Base-by-base conservation (phyloP, 1,140 invertebrate genomes). In the Holcopasites calliopsidis region DNA sequence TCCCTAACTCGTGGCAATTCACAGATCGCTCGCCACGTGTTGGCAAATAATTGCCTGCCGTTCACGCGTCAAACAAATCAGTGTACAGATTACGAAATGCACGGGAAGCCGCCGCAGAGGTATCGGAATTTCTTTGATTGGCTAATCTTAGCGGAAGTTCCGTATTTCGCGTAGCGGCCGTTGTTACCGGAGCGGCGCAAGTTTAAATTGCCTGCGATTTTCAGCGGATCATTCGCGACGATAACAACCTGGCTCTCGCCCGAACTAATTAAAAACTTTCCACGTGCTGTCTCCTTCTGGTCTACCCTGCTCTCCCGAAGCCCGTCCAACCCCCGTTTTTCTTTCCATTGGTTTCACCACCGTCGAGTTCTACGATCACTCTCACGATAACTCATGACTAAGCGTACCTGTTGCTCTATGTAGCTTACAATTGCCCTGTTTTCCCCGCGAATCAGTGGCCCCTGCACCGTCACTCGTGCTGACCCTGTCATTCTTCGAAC, bases 181-280 rank as follows among this genome's bases (percentile, higher is more conserved):
- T n/a, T 69, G 79, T 55, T 58, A 40, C 76, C 54, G n/a, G 33
- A 33, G 52, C 54, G 50, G 31, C 58, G 52, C 52, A 82, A 82
- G 66, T 80, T 82, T 80, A 80, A 82, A 82, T 81, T 81, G 68
- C 74, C 71, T 38, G 77, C 72, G 26, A 69, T 65, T 66, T 54
- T 58, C 65, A n/a, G 52, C n/a, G 52, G 52, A 60, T 44, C 31
- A 31, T 69, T 66, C 61, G 49, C 62, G 38, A 58, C 62, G 74
- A 80, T 80, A 72, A 77, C 80, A 62, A 50, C 42, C 44, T 23
- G 26, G 13, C 8, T 42, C 16, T 18, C 10, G 33, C 47, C 44
- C 44, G 18, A 68, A 42, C 47, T 71, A 83, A 83, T 83, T 83
- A 83, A 82, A 82, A 83, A 78, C 69, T 71, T 82, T 4, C 44